A percentile compares a stretch with the other conserved stretches of the same genome.
These are phyloP conservation scores for Drosophila takahashii DNA, from an alignment of 1,140 invertebrate genomes.

Conservation along the genomic window DNA sequence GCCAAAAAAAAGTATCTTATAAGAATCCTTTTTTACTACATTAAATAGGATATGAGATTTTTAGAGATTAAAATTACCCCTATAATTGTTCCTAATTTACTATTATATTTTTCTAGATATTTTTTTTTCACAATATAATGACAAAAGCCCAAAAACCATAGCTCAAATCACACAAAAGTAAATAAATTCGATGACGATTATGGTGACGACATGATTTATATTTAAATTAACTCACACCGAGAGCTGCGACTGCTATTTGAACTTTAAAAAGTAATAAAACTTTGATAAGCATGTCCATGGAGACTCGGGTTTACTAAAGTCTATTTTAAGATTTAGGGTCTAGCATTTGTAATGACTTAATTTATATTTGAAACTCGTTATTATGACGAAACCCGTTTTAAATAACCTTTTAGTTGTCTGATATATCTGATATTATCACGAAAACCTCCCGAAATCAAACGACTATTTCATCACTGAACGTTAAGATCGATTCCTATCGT, in stretches of 20 bases:
- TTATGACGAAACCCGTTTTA: no score
- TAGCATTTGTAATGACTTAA: not conserved
- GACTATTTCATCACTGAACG: not conserved
- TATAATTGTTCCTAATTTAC: no score
- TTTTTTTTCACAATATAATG: no score
- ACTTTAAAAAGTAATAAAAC: not conserved
- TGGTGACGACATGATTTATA: not conserved
- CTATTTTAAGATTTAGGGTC: not conserved
- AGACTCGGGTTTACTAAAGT: not conserved
- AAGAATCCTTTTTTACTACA: no score
- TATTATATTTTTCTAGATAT: no score
- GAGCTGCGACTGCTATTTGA: no score
- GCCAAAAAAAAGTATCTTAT: not conserved
- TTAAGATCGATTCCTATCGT: not conserved
- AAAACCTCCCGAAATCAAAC: not conserved
- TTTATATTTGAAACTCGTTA: no score
- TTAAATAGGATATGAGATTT: no score
- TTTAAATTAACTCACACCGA: not conserved
- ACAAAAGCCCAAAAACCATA: no score
- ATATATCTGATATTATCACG: not conserved
- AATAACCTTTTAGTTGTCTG: no score
- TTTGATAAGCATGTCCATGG: constrained; percentile 1
- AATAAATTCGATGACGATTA: not conserved
- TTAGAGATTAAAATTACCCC: no score
- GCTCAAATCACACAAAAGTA: not conserved